Conservation (phyloP, 2,888 invertebrate genomes). For the Ypsolopha scabrella region DNA sequence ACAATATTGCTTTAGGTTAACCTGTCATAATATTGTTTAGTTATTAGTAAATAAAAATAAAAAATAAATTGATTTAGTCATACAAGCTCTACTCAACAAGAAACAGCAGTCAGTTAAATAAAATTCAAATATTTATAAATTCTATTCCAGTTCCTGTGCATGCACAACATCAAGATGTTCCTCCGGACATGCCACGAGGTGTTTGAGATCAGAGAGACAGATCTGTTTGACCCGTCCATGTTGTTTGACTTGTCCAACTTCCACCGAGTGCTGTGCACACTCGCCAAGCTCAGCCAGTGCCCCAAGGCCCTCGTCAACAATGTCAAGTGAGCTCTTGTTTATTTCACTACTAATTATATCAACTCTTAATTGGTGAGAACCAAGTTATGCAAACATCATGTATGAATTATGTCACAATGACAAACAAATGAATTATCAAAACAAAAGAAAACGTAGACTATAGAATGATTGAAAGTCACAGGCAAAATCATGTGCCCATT, state of each 20-base stretch:
- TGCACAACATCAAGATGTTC: constrained; percentile 95
- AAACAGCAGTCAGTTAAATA: too few species aligned
- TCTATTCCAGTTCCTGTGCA: constrained; percentile 85
- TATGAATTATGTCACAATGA: too few species aligned
- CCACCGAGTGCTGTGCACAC: constrained; percentile 90
- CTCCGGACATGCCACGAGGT: constrained; percentile 85
- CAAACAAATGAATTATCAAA: too few species aligned
- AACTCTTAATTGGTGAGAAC: too few species aligned
- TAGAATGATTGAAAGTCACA: too few species aligned
- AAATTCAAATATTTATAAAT: background rate
- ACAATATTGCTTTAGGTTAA: too few species aligned
- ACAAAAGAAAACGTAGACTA: too few species aligned
- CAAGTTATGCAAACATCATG: too few species aligned
- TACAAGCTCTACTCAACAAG: background rate
- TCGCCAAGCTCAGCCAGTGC: constrained; percentile 89
- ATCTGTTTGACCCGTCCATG: constrained; percentile 96
- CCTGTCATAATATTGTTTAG: too few species aligned
- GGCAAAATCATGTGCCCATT: too few species aligned
- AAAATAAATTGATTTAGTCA: too few species aligned
- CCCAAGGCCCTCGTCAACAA: constrained; percentile 74
- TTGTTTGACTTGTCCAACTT: constrained; percentile 96
- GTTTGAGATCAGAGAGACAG: constrained; percentile 86
- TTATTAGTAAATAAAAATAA: too few species aligned
- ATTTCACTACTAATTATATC: background rate
- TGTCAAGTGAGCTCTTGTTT: constrained; percentile 76